Evolutionary conservation across 2,888 invertebrate species (phyloP), one percentile per base, ranked within the genome.

Genomic region (Diachrysia chrysitis): DNA sequence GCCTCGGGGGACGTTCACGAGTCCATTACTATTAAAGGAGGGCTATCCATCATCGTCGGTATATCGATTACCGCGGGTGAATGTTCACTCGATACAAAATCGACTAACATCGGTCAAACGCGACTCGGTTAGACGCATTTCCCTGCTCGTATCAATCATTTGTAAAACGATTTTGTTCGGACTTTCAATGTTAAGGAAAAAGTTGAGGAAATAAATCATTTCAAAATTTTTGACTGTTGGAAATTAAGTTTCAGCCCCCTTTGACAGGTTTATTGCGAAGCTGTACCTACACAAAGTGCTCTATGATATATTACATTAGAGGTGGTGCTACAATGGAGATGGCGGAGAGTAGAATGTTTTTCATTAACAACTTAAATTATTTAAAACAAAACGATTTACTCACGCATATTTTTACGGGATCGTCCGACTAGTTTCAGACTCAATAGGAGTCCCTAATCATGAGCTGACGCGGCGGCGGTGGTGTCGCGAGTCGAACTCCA

Each of bases 81-180:
- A 71, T 64, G 68, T 70, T 70, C 69, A 74, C 73, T 80, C 85
- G 81, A 85, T 83, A 81, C 82, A 77, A 80, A 83, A 85, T 82
- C 79, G 84, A 75, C 75, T 81, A 79, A 77, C 80, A 81, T 82
- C 82, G 76, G 72, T 84, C 84, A 83, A 79, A 78, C 67, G 37
- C 75, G 71, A 79, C 81, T 83, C 73, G 75, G 74, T 76, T 79
- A 70, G 60, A 72, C 63, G 71, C 73, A 78, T 81, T 82, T 83
- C 66, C 73, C 73, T 69, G 63, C 71, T 74, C 68, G 69, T 68
- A 85, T 85, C 85, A 85, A 85, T 85, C 83, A 82, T 66, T 67
- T 61, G 63, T 69, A 69, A 73, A 76, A 55, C 58, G 58, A 58
- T 61, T 69, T 67, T 63, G 57, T 51, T 54, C 46, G 62, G 65